A percentile compares a stretch with the other conserved stretches of the same genome.
Evolutionary conservation across 2,113 vertebrate genomes (phyloP).

Genomic region (Dinomys branickii): DNA sequence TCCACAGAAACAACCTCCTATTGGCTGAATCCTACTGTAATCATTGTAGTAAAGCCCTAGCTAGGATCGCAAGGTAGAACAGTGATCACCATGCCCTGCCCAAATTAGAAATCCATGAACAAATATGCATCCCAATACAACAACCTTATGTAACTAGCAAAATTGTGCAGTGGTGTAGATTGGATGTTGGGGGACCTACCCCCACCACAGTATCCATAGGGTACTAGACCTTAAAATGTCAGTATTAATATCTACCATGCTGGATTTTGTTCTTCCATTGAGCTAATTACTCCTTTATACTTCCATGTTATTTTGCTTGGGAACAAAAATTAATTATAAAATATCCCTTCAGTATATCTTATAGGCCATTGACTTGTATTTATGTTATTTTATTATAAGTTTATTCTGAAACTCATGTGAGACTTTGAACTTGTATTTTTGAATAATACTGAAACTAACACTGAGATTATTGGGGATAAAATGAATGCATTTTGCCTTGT

Average conservation of each 20-base stretch:
- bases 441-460: background rate
- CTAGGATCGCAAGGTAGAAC: background rate
- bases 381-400: background rate
- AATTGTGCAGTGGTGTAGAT: background rate
- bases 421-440: background rate
- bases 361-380: background rate
- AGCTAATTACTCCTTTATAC: background rate
- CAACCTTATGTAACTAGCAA: background rate
- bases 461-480: background rate
- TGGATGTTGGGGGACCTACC: no score
- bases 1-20: background rate
- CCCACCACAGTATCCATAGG: background rate
- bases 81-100: background rate
- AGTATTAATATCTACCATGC: background rate
- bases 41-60: background rate
- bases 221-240: background rate
- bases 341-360: background rate
- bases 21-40: background rate
- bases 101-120: background rate
- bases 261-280: background rate
- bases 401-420: background rate
- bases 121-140: background rate
- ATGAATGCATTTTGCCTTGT: background rate
- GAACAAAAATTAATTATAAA: background rate
- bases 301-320: background rate